Evolutionary conservation across 37 sponge, comb jelly and placozoan species (phyloP), one percentile per base, ranked within the genome.

Genomic region (Geodia barretti): DNA sequence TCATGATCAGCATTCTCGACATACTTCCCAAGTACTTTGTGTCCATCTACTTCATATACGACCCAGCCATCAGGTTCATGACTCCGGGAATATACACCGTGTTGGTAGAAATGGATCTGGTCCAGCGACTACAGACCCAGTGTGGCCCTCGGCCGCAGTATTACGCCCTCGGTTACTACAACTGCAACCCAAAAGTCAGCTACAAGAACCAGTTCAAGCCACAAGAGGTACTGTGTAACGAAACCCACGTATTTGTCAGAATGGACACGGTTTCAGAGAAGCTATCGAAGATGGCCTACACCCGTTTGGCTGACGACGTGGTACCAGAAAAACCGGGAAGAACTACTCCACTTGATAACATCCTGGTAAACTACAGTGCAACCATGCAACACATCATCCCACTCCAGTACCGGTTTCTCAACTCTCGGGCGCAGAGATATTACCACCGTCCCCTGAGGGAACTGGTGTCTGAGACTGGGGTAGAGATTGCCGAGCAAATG

Each of bases 31-130:
- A 20, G n/a, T 86, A 79, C 69, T 72, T 86, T 64, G 80, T 86
- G 39, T 86, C 87, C 65, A 79, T 86, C 4, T 86, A 86, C 60
- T 79, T 86, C 69, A 73, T 79, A 39, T 86, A 86, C 65, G 87
- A 86, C 33, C 87, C 87, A 29, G 80, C 72, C n/a, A 62, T 86
- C 17, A 80, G 87, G 0, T 86, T 86, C 75, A 72, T 79, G 8
- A 80, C 70, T 2, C 87, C 87, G 24, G 87, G 87, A 1, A 73
- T 86, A 4, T 86, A 74, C 39, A 86, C 87, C 29, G 38, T 64
- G 11, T 26, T 86, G 59, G 0, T 31, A 30, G 87, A 86, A 68
- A 30, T 86, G 64, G 74, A 62, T 31, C 62, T 86, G 35, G 58
- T 79, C 36, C 68, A 41, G 26, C 33, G 63, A 36, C 71, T 86